Percentiles rank a stretch among this genome's conserved stretches.
These are phyloP conservation scores for Andrena dorsata DNA, from an alignment of 2,888 invertebrate genomes.

Conservation along the genomic window DNA sequence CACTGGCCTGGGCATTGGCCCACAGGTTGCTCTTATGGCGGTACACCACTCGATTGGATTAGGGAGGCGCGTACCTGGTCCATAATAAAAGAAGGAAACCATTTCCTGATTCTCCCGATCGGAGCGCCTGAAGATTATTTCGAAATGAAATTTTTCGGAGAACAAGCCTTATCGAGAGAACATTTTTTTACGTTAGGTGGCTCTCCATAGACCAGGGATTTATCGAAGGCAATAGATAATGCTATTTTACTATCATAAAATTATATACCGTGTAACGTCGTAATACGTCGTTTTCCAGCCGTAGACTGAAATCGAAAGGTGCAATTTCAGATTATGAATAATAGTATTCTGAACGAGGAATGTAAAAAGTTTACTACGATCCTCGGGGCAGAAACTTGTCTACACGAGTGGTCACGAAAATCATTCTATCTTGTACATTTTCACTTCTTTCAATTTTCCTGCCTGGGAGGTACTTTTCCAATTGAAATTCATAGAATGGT, in stretches of 20 bases:
- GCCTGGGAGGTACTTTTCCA: neutral
- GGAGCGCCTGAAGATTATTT: neutral
- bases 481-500: slow-evolving; percentile 8
- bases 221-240: slow-evolving; percentile 3
- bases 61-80: slow-evolving; percentile 30
- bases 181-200: neutral
- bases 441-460: slow-evolving; percentile 30
- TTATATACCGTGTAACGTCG: slow-evolving; percentile 26
- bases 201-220: neutral
- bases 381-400: slow-evolving; percentile 23
- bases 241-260: slow-evolving; percentile 16
- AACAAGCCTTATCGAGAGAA: neutral
- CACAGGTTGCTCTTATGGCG: slow-evolving; percentile 3
- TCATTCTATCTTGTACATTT: slow-evolving; percentile 17
- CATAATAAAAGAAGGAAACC: neutral
- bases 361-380: neutral
- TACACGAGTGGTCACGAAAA: neutral
- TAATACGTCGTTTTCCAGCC: slow-evolving; percentile 9
- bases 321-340: slow-evolving; percentile 35
- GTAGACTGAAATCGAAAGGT: slow-evolving; percentile 22
- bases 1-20: slow-evolving; percentile 24
- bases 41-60: slow-evolving; percentile 23
- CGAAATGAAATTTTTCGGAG: neutral
- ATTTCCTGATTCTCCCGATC: neutral
- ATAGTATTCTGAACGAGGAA: neutral